Base-by-base conservation (phyloP, 2,113 vertebrate species). In the Leptobrachium leishanense region DNA sequence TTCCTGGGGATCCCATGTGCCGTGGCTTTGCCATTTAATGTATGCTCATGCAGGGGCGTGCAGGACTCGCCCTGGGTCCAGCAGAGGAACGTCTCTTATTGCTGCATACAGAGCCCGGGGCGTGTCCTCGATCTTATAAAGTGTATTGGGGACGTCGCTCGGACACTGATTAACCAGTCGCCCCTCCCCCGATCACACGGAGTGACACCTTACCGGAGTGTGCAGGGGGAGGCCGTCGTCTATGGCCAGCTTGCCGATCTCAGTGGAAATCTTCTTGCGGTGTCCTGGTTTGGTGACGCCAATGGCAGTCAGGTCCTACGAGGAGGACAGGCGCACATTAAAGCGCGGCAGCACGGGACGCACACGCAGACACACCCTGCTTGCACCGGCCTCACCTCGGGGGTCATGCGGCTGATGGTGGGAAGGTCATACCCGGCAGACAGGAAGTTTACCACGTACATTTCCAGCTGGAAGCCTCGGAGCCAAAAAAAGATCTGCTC, bases 401-500 rank as follows among this genome's bases (percentile, higher is more conserved):
- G 97, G 0, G 97, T 99, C 96, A 99, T 98, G 67, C 97, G 91
- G 87, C 96, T 99, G 89, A 99, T 97, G 53, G 97, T 98, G 0
- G 95, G 96, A n/a, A 99, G 96, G 0, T 99, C 97, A 0, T 99
- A 99, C 44, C 97, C 97, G 0, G 95, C 94, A 0, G 79, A 95
- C 78, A 98, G 88, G 82, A 99, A 99, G 91, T 96, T 96, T 67
- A 83, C 81, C 0, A 92, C 95, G 84, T 99, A 99, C 0, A 94
- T 93, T 83, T 98, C 94, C 86, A 99, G 86, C 90, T 98, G 97
- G 91, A 99, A 99, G 69, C 97, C 96, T 0, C 94, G 93, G 44
- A 99, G 88, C 97, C 97, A 99, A 87, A 96, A 95, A 72, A 92
- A 95, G 82, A 99, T 98, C 76, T 96, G 96, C 83, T 97, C 96